Base-by-base conservation (phyloP, 2,113 vertebrate species). In the Petromus typicus region DNA sequence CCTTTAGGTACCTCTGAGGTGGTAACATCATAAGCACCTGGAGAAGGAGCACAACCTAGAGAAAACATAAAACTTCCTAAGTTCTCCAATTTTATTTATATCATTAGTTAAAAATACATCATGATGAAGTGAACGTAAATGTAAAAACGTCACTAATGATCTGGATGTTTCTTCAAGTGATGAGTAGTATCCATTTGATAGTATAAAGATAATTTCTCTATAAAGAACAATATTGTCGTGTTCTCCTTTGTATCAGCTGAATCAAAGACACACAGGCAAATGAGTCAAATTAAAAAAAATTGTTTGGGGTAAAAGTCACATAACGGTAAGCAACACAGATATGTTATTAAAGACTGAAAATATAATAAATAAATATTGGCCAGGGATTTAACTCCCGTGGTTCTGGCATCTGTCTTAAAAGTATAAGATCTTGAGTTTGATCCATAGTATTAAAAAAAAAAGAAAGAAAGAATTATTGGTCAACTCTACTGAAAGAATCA, bases 11-110 rank as follows among this genome's bases (percentile, higher is more conserved):
- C 43, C 0, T 99, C 99, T 43, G 97, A 98, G 6, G 97, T 67
- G 96, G 98, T 99, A n/a, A 99, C 88, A 16, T 99, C 98, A 66
- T 98, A 98, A 76, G 99, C 95, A 12, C 99, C 98, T 34, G 97
- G 99, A 57, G 98, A 89, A 2, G 99, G 98, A 10, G 98, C 98
- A 96, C 98, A 98, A 7, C 98, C 99, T 99, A 73, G 30, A 98
- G 91, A 85, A 78, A 89, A 94, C 10, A 91, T 0, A 16, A 87
- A 37, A 95, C n/a, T 96, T 67, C 71, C 73, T 23, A 1, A 57
- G 3, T 88, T 9, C 86, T 30, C 27, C 34, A 59, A 45, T n/a
- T 37, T 56, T 45, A 66, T 34, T 84, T 61, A 92, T 23, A 73
- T 40, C 45, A 61, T 80, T 89, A 87, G 37, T 89, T 78, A 93